phyloP scores from a whole-genome alignment of 2,888 invertebrate species.

The Plebejus anna region DNA sequence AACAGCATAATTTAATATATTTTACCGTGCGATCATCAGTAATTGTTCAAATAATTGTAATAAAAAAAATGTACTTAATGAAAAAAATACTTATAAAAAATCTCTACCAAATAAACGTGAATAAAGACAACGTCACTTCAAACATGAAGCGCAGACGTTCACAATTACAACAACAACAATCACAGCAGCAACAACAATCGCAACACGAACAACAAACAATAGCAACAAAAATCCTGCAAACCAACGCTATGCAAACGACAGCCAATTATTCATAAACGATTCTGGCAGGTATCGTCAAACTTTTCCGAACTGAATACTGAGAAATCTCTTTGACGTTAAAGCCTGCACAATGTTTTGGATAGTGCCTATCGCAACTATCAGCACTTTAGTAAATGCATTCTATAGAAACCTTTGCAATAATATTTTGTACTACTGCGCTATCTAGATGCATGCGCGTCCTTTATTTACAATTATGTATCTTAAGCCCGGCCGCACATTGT shows the following conservation, averaged over 20 bases:
- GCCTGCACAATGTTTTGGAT: background rate
- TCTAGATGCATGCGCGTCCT: no score
- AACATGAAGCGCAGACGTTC: background rate
- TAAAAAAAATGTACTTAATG: no score
- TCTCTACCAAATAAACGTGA: background rate
- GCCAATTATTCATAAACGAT: conserved; percentile 15
- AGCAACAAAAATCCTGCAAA: background rate
- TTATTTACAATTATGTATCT: no score
- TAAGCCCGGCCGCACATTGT: no score
- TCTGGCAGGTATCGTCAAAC: conserved; percentile 16
- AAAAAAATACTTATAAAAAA: no score
- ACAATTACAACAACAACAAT: background rate
- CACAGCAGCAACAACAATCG: background rate
- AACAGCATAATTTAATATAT: no score
- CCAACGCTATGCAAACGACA: conserved; percentile 6
- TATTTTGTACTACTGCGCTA: background rate
- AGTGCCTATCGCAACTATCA: background rate
- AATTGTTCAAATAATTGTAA: no score
- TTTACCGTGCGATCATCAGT: no score
- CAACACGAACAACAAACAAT: background rate
- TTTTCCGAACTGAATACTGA: background rate
- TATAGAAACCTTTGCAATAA: background rate
- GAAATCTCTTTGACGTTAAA: conserved; percentile 9
- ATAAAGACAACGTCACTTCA: background rate
- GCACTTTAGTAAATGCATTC: background rate